Conservation (phyloP, 30 jellyfish, hydroid and myxozoan genomes). For the Catostylus mosaicus region DNA sequence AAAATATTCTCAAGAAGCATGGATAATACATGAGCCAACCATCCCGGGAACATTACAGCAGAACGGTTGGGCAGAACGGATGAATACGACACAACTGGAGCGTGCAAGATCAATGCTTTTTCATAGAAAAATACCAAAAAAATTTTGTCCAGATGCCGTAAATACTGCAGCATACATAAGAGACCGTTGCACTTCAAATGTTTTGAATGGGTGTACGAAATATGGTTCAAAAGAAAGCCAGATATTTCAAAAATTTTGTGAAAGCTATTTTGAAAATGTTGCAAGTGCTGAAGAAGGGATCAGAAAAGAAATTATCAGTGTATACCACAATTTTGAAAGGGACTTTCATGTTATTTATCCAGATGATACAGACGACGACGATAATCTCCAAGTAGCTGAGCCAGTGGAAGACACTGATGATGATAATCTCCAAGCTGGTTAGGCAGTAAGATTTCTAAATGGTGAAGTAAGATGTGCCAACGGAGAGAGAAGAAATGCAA, state of each 20-base stretch:
- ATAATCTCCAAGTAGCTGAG: neutral
- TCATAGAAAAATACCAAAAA: too few relatives aligned
- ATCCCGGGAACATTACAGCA: too few relatives aligned
- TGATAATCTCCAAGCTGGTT: neutral
- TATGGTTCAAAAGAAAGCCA: neutral
- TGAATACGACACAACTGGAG: too few relatives aligned
- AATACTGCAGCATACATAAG: too few relatives aligned
- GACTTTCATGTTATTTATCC: too few relatives aligned
- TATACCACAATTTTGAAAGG: neutral
- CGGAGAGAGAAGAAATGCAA: conserved; percentile 3
- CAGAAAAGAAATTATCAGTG: neutral
- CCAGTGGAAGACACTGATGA: neutral
- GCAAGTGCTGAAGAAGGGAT: neutral
- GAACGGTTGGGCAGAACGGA: too few relatives aligned
- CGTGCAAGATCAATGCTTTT: too few relatives aligned
- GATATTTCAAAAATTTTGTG: neutral
- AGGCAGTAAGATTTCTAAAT: neutral
- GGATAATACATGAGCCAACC: too few relatives aligned
- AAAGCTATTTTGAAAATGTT: neutral
- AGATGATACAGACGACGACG: neutral
- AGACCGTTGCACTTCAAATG: neutral
- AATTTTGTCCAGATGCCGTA: too few relatives aligned
- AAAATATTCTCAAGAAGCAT: too few relatives aligned
- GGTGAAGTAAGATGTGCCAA: neutral
- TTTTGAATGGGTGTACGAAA: neutral